Percentiles rank a stretch among this genome's conserved stretches.
Conservation (phyloP, 2,113 vertebrate species). For the Cnemophilus loriae region DNA sequence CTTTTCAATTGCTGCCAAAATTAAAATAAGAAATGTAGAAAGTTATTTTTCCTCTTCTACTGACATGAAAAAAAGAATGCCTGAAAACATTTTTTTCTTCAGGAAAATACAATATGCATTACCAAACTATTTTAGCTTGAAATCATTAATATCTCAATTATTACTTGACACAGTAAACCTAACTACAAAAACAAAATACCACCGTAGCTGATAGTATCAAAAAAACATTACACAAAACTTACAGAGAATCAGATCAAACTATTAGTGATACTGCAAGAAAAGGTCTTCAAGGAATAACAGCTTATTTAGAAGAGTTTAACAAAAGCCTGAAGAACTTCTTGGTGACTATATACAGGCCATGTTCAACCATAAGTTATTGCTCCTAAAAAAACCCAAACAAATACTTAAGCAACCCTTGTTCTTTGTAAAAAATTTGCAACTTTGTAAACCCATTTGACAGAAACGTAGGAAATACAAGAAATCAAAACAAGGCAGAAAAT, state of each 20-base stretch:
- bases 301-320: neutral
- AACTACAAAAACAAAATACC: neutral
- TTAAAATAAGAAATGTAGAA: slow-evolving; percentile 37
- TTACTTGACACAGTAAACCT: neutral
- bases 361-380: neutral
- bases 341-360: neutral
- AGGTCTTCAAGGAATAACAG: neutral
- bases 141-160: neutral
- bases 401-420: neutral
- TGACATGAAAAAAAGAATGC: slow-evolving; percentile 6
- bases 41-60: slow-evolving; percentile 28
- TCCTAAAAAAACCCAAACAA: neutral
- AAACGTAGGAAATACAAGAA: neutral
- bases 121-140: neutral
- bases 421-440: neutral
- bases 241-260: neutral
- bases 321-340: neutral
- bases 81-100: neutral
- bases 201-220: neutral
- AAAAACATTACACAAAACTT: neutral
- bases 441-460: neutral
- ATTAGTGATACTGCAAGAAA: neutral
- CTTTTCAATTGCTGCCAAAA: slow-evolving; percentile 69
- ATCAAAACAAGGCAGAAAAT: neutral
- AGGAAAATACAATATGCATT: neutral